These are phyloP conservation scores for Sarcophilus harrisii DNA, from an alignment of 2,797 vertebrate genomes.

Conservation along the genomic window DNA sequence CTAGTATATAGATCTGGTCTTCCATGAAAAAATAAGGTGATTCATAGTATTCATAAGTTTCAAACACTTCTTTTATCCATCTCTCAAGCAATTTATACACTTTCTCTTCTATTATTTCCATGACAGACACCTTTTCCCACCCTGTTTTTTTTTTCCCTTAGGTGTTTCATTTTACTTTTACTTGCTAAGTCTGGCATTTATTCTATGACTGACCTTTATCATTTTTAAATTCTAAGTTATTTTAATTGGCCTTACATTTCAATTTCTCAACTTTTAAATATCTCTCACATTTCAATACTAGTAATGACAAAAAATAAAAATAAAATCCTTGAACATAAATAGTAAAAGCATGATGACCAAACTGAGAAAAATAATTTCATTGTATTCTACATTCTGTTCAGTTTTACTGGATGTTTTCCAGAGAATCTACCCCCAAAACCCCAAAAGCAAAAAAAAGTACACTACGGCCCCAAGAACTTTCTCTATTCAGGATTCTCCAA, in stretches of 20 bases:
- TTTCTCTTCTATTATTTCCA: constrained; percentile 27
- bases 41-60: constrained; percentile 17
- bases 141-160: constrained; percentile 18
- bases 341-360: not conserved
- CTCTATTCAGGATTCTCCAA: no score
- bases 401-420: no score
- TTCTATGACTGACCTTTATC: constrained; percentile 49
- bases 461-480: no score
- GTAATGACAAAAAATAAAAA: not conserved
- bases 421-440: no score
- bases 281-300: not conserved
- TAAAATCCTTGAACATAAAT: not conserved
- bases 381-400: not conserved
- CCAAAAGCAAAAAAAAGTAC: no score
- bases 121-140: not conserved
- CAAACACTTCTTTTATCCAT: constrained; percentile 10
- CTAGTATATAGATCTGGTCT: not conserved
- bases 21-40: not conserved
- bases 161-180: constrained; percentile 12
- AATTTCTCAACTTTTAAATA: constrained; percentile 61
- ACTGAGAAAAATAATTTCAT: not conserved
- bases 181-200: constrained; percentile 43
- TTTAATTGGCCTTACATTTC: constrained; percentile 30
- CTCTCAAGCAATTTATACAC: constrained; percentile 1
- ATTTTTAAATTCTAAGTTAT: constrained; percentile 41